phyloP scores from a whole-genome alignment of 2,888 invertebrate genomes.

The Watsonalla binaria region DNA sequence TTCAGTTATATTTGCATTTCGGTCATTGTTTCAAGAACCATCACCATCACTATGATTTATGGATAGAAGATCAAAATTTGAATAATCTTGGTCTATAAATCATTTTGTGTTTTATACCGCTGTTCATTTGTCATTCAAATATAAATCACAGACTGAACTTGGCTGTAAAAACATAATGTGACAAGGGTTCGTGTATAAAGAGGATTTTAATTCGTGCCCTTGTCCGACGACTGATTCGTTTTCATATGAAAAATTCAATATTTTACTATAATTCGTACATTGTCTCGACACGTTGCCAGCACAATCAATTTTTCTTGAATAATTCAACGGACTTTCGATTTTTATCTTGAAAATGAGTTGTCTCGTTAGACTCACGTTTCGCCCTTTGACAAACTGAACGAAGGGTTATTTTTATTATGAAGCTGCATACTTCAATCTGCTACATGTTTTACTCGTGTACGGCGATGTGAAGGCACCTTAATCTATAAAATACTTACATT shows the following conservation, averaged over 20 bases:
- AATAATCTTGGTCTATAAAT: background rate
- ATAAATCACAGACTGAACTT: background rate
- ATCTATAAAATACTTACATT: too few relatives aligned
- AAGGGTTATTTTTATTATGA: slow-evolving; percentile 9
- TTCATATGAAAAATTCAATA: slow-evolving; percentile 42
- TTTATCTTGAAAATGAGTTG: slow-evolving; percentile 52
- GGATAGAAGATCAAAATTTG: too few relatives aligned
- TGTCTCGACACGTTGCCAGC: slow-evolving; percentile 57
- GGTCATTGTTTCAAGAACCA: too few relatives aligned
- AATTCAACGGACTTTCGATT: slow-evolving; percentile 55
- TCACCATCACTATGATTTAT: too few relatives aligned
- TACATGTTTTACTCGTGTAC: too few relatives aligned
- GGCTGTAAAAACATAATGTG: slow-evolving; percentile 11
- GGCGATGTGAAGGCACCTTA: too few relatives aligned
- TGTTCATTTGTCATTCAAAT: background rate
- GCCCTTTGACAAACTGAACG: slow-evolving; percentile 30
- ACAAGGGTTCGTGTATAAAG: slow-evolving; percentile 16
- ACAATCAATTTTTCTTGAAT: slow-evolving; percentile 70
- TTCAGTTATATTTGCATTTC: too few relatives aligned
- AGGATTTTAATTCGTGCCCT: slow-evolving; percentile 18
- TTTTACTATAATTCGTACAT: slow-evolving; percentile 60
- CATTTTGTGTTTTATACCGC: background rate
- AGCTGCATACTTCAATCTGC: too few relatives aligned
- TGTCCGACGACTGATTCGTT: slow-evolving; percentile 25
- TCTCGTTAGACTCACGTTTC: slow-evolving; percentile 45